phyloP scores from a whole-genome alignment of 53 echinoderm and acorn worm genomes.

The Henricia sp. region DNA sequence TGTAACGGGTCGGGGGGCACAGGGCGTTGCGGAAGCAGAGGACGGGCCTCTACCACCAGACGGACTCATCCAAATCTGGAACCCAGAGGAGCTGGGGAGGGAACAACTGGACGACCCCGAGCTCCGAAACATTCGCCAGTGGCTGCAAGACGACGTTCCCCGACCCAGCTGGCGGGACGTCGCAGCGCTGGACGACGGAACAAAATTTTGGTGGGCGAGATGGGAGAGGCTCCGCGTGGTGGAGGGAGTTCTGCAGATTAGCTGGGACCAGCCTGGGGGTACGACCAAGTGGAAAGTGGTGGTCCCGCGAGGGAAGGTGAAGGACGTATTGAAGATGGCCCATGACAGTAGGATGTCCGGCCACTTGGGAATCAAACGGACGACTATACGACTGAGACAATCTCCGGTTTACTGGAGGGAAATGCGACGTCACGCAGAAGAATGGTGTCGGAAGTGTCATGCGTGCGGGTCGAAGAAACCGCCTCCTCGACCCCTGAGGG shows the following conservation, averaged over 20 bases:
- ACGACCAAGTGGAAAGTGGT: too few relatives aligned
- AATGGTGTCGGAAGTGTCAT: slow-evolving; percentile 9
- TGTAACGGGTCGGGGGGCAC: too few relatives aligned
- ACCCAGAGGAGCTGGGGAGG: too few relatives aligned
- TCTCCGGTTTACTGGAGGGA: not conserved
- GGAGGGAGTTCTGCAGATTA: too few relatives aligned
- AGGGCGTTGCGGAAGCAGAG: too few relatives aligned
- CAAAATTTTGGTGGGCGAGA: not conserved
- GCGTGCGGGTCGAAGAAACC: not conserved
- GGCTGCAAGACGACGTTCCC: too few relatives aligned
- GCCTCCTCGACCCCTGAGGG: not conserved
- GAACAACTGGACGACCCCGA: too few relatives aligned
- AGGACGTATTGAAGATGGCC: not conserved
- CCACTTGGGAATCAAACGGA: not conserved
- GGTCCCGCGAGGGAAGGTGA: not conserved
- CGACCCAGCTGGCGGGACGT: too few relatives aligned
- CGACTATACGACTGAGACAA: not conserved
- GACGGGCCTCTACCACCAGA: too few relatives aligned
- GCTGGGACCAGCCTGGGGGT: not conserved
- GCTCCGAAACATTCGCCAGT: too few relatives aligned
- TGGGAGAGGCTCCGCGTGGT: not conserved
- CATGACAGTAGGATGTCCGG: not conserved
- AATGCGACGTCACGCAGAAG: not conserved
- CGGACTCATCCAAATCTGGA: too few relatives aligned
- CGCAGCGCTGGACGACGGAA: too few relatives aligned